phyloP scores from a whole-genome alignment of 1,140 invertebrate species.

The Drosophila tani region DNA sequence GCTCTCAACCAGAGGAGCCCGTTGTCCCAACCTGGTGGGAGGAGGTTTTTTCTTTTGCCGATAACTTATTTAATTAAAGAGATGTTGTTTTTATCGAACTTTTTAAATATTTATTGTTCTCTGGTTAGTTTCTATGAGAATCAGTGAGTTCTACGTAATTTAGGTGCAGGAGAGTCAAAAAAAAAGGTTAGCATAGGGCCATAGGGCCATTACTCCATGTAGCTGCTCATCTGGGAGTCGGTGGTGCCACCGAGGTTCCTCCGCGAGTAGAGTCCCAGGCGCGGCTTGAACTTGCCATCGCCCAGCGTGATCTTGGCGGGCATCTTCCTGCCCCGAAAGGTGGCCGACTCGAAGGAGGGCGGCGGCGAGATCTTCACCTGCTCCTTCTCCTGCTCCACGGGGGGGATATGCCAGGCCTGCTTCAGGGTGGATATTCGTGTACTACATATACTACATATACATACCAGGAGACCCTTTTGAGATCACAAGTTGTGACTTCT shows the following conservation, averaged over 20 bases:
- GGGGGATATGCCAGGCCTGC: conserved; percentile 44
- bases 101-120: too few relatives aligned
- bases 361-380: conserved; percentile 54
- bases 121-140: not conserved
- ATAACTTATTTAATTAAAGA: too few relatives aligned
- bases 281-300: conserved; percentile 64
- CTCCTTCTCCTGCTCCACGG: conserved; percentile 15
- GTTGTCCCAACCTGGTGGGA: too few relatives aligned
- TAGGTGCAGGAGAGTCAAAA: conserved; percentile 11
- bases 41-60: too few relatives aligned
- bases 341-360: conserved; percentile 69
- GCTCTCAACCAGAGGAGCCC: too few relatives aligned
- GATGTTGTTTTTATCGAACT: too few relatives aligned
- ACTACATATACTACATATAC: too few relatives aligned
- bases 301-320: conserved; percentile 52
- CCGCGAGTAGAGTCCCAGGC: conserved; percentile 44
- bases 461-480: too few relatives aligned
- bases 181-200: not conserved
- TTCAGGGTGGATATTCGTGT: conserved; percentile 19
- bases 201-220: conserved; percentile 54
- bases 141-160: not conserved
- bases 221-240: conserved; percentile 25
- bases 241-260: conserved; percentile 27
- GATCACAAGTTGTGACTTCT: too few relatives aligned
- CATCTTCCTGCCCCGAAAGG: conserved; percentile 60